Evolutionary conservation across 2,113 vertebrate species (phyloP).

Genomic region (Aldabrachelys gigantea): DNA sequence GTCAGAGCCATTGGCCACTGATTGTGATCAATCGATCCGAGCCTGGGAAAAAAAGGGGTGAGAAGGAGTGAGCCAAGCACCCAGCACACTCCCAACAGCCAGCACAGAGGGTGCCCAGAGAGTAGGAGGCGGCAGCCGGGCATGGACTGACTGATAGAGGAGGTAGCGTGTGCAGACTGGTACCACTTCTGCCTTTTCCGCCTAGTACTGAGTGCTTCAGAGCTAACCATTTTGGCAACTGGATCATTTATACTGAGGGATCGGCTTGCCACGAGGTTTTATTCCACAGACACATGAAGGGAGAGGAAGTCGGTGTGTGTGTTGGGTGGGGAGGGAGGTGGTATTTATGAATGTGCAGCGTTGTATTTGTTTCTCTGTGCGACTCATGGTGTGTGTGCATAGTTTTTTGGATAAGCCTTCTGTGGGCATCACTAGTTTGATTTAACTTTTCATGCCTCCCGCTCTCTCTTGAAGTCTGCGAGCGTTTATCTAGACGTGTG

Average conservation of each 20-base stretch:
- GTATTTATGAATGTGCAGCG: not conserved
- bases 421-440: not conserved
- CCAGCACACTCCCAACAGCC: constrained; percentile 49
- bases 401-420: not conserved
- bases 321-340: not conserved
- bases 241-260: not conserved
- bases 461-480: not conserved
- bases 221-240: not conserved
- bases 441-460: not conserved
- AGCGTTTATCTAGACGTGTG: not conserved
- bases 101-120: constrained; percentile 49
- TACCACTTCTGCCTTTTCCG: not conserved
- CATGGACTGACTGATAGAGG: not conserved
- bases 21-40: constrained; percentile 75
- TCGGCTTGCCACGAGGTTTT: not conserved
- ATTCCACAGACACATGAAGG: not conserved
- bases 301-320: not conserved
- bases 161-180: constrained; percentile 19
- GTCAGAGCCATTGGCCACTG: constrained; percentile 80
- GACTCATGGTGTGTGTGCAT: not conserved
- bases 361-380: not conserved
- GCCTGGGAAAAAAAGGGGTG: constrained; percentile 55
- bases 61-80: not conserved
- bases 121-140: constrained; percentile 11
- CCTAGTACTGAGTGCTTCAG: not conserved